Evolutionary conservation across 1,140 invertebrate genomes (phyloP), one percentile per base, ranked within the genome.

Genomic region (Cecropterus lyciades): DNA sequence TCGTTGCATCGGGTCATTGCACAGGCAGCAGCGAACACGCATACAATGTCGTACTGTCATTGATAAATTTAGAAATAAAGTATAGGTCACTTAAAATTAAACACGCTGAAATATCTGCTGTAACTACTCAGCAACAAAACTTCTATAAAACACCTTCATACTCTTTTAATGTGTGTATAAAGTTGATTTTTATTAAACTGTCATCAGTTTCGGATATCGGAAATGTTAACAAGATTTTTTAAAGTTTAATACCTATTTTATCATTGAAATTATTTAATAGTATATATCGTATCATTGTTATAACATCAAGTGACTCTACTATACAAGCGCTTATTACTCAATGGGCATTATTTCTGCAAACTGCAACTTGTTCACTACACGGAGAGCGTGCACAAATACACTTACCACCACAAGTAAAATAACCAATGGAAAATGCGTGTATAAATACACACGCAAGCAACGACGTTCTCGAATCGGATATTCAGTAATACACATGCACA

Each of bases 391-490:
- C 51, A 17, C 37, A 33, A 15, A 40, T 13, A 51, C 42, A 45
- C 8, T 53, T 20, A 64, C 49, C 14, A 53, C 60, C 10, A 49
- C 37, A 59, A 43, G 48, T 30, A 59, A 70, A 55, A 37, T 70
- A 72, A 55, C 68, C 76, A 80, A 77, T 81, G 65, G 69, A 74
- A 78, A 68, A 66, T 67, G 71, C 70, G 65, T 72, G 59, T 73
- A 71, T 71, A 76, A 69, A 73, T 72, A 75, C 69, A 75, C 70
- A 73, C 69, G 72, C 73, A 77, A 65, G 72, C 55, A 63, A 75
- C 75, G 71, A 69, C 72, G 78, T 69, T 59, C 33, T 65, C 69
- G 49, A 30, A 52, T 63, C 59, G n/a, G 20, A 42, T 65, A 63
- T 62, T 65, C 52, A 67, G 30, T 62, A 72, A 70, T 53, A 79